phyloP scores from a whole-genome alignment of 2,888 invertebrate genomes.

The Oxytorus armatus region DNA sequence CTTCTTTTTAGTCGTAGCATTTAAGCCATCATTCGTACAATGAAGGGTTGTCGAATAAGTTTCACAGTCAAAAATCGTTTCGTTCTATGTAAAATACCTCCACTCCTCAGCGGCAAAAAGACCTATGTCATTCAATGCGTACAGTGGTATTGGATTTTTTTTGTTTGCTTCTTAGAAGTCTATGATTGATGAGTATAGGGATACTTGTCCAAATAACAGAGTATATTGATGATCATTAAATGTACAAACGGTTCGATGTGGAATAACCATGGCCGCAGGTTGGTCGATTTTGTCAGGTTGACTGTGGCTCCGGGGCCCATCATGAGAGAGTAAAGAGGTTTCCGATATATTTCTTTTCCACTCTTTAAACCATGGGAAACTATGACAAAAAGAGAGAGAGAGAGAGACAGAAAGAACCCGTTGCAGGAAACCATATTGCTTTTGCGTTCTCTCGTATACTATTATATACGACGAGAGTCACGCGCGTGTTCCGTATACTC shows the following conservation, averaged over 20 bases:
- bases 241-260: slow-evolving; percentile 12
- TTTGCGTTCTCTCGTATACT: slow-evolving; percentile 40
- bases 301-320: slow-evolving; percentile 23
- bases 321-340: slow-evolving; percentile 75
- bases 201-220: neutral
- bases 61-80: too few relatives aligned
- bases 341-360: slow-evolving; percentile 75
- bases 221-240: neutral
- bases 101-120: too few relatives aligned
- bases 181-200: neutral
- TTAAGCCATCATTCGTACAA: too few relatives aligned
- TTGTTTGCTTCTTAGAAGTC: neutral
- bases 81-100: too few relatives aligned
- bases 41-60: too few relatives aligned
- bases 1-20: too few relatives aligned
- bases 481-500: slow-evolving; percentile 9
- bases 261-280: neutral
- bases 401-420: slow-evolving; percentile 72
- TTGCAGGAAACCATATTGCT: slow-evolving; percentile 75
- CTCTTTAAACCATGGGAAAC: neutral
- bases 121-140: too few relatives aligned
- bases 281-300: slow-evolving; percentile 7
- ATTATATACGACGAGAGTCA: slow-evolving; percentile 36
- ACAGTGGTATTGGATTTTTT: too few relatives aligned
- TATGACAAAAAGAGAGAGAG: slow-evolving; percentile 1